A percentile compares a stretch with the other conserved stretches of the same genome.
These are phyloP conservation scores for Cordilura impudica DNA, from an alignment of 2,888 invertebrate species.

Conservation along the genomic window DNA sequence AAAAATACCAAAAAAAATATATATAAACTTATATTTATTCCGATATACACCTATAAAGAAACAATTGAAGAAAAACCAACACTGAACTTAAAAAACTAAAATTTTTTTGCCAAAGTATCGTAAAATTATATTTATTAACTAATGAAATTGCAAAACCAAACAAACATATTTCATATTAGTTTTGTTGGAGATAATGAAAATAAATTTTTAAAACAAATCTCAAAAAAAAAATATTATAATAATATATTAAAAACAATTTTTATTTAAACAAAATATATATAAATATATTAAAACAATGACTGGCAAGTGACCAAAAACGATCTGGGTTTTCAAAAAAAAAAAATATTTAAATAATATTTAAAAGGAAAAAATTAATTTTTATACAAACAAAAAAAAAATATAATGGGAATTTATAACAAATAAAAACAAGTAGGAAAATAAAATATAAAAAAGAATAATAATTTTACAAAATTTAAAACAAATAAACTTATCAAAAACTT, in stretches of 20 bases:
- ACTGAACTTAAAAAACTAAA: slow-evolving; percentile 63
- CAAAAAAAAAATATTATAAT: slow-evolving; percentile 40
- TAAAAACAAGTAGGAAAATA: slow-evolving; percentile 57
- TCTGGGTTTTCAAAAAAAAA: slow-evolving; percentile 77
- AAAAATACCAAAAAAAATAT: slow-evolving; percentile 61
- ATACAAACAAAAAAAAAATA: slow-evolving; percentile 68
- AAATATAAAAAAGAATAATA: slow-evolving; percentile 47
- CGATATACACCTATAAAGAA: slow-evolving; percentile 65
- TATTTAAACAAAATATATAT: slow-evolving; percentile 47
- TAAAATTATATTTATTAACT: slow-evolving; percentile 68
- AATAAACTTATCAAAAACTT: slow-evolving; percentile 60
- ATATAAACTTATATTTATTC: slow-evolving; percentile 65
- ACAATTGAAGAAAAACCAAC: slow-evolving; percentile 32
- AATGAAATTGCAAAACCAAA: slow-evolving; percentile 61
- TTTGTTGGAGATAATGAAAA: slow-evolving; percentile 50
- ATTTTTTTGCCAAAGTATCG: slow-evolving; percentile 69
- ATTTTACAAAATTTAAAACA: slow-evolving; percentile 64
- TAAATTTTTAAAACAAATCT: slow-evolving; percentile 43
- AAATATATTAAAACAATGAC: slow-evolving; percentile 68
- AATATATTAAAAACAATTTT: slow-evolving; percentile 46
- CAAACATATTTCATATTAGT: slow-evolving; percentile 37
- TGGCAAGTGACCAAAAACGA: slow-evolving; percentile 77
- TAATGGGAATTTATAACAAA: slow-evolving; percentile 74
- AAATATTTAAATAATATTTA: slow-evolving; percentile 61
- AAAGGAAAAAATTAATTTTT: slow-evolving; percentile 68